A percentile compares a stretch with the other conserved stretches of the same genome.
Conservation (phyloP, 2,113 vertebrate genomes). For the Pteronura brasiliensis region DNA sequence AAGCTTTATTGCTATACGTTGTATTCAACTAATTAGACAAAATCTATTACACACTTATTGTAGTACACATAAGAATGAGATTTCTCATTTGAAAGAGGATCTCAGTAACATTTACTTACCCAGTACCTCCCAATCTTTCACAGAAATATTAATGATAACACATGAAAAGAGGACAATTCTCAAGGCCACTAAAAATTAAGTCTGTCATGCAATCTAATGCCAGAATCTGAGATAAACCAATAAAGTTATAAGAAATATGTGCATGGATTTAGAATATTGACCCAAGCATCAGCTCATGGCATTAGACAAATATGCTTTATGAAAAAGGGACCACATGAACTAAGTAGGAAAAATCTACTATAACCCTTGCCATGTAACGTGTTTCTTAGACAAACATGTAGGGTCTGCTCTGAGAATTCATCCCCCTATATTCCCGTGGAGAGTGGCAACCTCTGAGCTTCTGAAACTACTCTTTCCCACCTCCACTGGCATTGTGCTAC, state of each 20-base stretch:
- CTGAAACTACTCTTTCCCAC: neutral
- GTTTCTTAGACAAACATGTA: neutral
- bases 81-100: neutral
- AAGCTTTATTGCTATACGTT: neutral
- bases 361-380: neutral
- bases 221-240: neutral
- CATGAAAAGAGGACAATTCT: neutral
- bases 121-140: neutral
- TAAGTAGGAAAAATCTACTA: neutral
- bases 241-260: neutral
- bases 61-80: neutral
- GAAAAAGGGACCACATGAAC: neutral
- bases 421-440: neutral
- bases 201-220: neutral
- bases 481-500: neutral
- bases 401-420: neutral
- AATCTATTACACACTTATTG: neutral
- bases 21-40: slow-evolving; percentile 1
- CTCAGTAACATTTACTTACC: neutral
- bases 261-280: neutral
- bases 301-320: neutral
- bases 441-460: neutral
- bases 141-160: slow-evolving; percentile 2
- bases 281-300: neutral
- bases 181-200: neutral